Evolutionary conservation across 2,797 vertebrate species (phyloP), one percentile per base, ranked within the genome.

Genomic region (Erithacus rubecula): DNA sequence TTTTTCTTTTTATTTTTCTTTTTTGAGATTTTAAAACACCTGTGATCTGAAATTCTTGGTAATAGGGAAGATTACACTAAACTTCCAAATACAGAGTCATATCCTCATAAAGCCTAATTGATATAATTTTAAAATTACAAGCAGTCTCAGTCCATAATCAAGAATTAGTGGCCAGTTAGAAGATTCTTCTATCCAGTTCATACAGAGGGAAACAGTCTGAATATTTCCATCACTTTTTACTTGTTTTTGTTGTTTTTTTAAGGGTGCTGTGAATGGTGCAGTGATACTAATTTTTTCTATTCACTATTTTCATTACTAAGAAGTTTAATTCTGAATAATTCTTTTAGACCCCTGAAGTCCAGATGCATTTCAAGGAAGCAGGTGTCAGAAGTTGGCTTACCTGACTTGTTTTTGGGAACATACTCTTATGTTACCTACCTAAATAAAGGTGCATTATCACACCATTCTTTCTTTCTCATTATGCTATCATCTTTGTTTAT

Each of bases 401-500:
- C 20, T 64, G 11, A 30, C 30, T 52, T 9, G 14, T 6, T 60
- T 76, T 77, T 1, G 37, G 59, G n/a, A 83, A 64, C 4, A 55
- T 23, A 21, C 6, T 92, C 16, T 77, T 83, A 52, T 15, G 60
- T 26, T 39, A 60, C 12, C 10, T 59, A 36, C 23, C 11, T 46
- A 85, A 87, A 87, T 37, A 59, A 51, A 70, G 12, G 29, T 23
- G 21, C 41, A 37, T 62, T 76, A 62, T 72, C 27, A 83, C n/a
- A 79, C 4, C 3, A 2, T 79, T 87, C 44, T 91, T 95, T 69
- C 84, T 89, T 94, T 90, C 32, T 75, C 26, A 77, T 96, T 94
- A 81, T 79, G 36, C 24, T 89, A 15, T 93, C 67, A 75, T 62
- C 27, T 95, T 94, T 94, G 39, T 91, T 95, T 93, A 89, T 78